Percentiles rank a stretch among this genome's conserved stretches.
phyloP scores from a whole-genome alignment of 2,113 vertebrate genomes.

The Oryctolagus cuniculus region DNA sequence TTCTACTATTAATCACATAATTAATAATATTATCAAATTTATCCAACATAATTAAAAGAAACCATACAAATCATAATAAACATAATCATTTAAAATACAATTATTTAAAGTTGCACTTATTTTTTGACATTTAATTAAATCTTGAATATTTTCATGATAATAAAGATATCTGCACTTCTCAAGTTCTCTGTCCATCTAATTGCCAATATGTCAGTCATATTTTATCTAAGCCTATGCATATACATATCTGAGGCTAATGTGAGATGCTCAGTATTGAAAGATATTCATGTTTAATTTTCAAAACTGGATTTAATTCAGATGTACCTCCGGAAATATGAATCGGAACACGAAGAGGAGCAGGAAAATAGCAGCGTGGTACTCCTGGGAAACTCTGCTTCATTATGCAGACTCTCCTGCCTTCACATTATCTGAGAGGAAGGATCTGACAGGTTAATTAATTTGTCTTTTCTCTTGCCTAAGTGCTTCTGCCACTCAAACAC shows the following conservation, averaged over 20 bases:
- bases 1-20: conserved; percentile 7
- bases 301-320: conserved; percentile 59
- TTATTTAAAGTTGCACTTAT: conserved; percentile 21
- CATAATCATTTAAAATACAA: conserved; percentile 8
- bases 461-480: conserved; percentile 69
- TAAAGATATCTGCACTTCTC: background rate
- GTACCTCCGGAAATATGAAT: background rate
- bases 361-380: conserved; percentile 30
- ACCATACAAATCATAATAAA: background rate
- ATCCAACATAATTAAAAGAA: conserved; percentile 21
- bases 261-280: conserved; percentile 24
- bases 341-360: conserved; percentile 54
- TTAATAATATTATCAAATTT: background rate
- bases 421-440: conserved; percentile 55
- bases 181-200: background rate
- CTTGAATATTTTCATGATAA: conserved; percentile 36
- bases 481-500: conserved; percentile 50
- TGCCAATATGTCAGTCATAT: background rate
- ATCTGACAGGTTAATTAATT: conserved; percentile 78
- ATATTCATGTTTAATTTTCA: conserved; percentile 54
- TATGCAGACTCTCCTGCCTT: conserved; percentile 59
- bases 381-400: conserved; percentile 64
- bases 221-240: background rate
- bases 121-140: conserved; percentile 38
- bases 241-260: conserved; percentile 15